Evolutionary conservation across 2,797 vertebrate species (phyloP).

Genomic region (Pachyuromys duprasi): DNA sequence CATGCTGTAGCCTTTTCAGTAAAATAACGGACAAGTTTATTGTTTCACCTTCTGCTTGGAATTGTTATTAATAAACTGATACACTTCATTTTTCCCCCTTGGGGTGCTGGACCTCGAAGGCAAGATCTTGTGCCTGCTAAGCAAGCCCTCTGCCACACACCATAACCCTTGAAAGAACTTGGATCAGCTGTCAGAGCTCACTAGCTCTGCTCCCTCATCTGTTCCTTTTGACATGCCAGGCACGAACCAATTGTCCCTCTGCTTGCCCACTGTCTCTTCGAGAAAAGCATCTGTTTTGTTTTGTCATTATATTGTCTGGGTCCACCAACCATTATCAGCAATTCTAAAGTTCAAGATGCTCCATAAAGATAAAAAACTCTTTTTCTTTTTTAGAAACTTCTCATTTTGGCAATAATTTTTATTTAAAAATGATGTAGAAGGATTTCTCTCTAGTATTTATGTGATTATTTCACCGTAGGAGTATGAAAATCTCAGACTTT

Average conservation of each 20-base stretch:
- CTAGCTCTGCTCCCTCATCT: not conserved
- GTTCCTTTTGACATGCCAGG: not conserved
- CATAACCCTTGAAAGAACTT: not conserved
- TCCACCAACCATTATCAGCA: not conserved
- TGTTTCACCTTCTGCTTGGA: not conserved
- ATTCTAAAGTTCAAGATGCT: conserved; percentile 19
- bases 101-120: not conserved
- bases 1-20: not conserved
- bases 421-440: not conserved
- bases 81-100: not conserved
- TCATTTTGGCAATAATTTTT: not conserved
- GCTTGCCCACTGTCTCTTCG: not conserved
- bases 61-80: conserved; percentile 5
- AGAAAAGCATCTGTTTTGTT: not conserved
- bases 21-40: not conserved
- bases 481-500: not conserved
- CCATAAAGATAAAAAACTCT: not conserved
- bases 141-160: not conserved
- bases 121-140: not conserved
- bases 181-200: not conserved
- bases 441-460: conserved; percentile 7
- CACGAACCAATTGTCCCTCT: not conserved
- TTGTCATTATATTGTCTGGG: not conserved
- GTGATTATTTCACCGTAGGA: not conserved
- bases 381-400: not conserved